phyloP scores from a whole-genome alignment of 2,113 vertebrate genomes.

The Sinosuthora webbiana region DNA sequence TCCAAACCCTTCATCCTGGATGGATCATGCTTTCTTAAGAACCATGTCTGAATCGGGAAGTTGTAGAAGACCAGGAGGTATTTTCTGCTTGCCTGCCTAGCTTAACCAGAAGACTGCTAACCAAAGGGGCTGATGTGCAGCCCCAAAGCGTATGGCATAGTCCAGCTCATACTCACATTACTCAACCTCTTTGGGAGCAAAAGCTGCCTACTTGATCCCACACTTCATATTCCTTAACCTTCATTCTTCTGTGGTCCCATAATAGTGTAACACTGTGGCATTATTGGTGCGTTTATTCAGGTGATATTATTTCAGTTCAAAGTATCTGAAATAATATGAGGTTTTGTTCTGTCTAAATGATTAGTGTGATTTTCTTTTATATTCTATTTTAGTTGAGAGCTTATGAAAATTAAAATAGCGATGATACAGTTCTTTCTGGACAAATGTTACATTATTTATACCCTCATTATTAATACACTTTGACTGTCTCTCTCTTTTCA shows the following conservation, averaged over 20 bases:
- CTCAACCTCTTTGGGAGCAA: neutral
- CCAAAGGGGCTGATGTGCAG: neutral
- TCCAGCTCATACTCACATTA: neutral
- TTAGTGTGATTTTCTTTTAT: neutral
- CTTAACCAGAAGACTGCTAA: neutral
- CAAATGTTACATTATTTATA: constrained; percentile 25
- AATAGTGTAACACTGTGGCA: neutral
- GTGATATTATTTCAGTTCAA: neutral
- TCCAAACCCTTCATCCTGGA: neutral
- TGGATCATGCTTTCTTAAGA: neutral
- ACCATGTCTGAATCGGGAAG: neutral
- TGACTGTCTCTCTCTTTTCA: neutral
- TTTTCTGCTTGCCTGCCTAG: neutral
- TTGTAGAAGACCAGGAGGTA: neutral
- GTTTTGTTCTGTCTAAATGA: neutral
- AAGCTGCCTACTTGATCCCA: neutral
- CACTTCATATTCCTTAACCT: neutral
- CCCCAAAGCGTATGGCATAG: neutral
- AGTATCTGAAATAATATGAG: neutral
- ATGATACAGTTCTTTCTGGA: neutral
- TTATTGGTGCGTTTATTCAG: neutral
- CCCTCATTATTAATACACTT: constrained; percentile 1
- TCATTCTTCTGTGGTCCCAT: neutral
- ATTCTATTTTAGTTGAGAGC: neutral
- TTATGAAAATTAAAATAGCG: constrained; percentile 20